Conservation (phyloP, 2,113 vertebrate species). For the Urocynchramus pylzowi region DNA sequence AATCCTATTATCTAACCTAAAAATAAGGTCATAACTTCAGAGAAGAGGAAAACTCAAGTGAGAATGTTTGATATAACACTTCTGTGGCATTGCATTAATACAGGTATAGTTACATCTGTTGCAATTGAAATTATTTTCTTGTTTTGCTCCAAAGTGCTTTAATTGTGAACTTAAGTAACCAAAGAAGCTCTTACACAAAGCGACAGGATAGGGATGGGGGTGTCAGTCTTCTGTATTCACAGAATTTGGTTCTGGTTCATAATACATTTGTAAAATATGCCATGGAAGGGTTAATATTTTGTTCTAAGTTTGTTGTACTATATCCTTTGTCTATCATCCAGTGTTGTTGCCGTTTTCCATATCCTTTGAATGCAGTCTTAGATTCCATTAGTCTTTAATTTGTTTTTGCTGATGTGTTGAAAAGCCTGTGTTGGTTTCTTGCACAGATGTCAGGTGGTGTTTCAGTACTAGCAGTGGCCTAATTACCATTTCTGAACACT, state of each 20-base stretch:
- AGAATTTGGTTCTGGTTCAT: not conserved
- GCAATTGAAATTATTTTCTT: not conserved
- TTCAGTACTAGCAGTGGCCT: not conserved
- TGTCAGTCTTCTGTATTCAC: not conserved
- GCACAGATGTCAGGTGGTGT: not conserved
- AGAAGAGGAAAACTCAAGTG: not conserved
- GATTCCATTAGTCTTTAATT: not conserved
- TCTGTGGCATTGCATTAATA: not conserved
- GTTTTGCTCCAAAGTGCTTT: not conserved
- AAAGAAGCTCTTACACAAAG: not conserved
- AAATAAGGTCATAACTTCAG: not conserved
- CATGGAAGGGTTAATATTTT: not conserved
- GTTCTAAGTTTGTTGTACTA: not conserved
- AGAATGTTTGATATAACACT: not conserved
- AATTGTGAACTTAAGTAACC: not conserved
- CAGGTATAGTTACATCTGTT: not conserved
- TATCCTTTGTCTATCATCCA: not conserved
- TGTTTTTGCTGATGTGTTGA: not conserved
- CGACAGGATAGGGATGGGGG: not conserved
- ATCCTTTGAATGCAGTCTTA: not conserved
- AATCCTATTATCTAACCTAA: not conserved
- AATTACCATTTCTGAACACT: not conserved
- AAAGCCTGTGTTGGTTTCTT: not conserved
- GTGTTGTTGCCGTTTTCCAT: not conserved
- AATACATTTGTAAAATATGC: not conserved